Percentiles rank a stretch among this genome's conserved stretches.
These are phyloP conservation scores for Macrosiphum euphorbiae DNA, from an alignment of 2,888 invertebrate genomes.

Conservation along the genomic window DNA sequence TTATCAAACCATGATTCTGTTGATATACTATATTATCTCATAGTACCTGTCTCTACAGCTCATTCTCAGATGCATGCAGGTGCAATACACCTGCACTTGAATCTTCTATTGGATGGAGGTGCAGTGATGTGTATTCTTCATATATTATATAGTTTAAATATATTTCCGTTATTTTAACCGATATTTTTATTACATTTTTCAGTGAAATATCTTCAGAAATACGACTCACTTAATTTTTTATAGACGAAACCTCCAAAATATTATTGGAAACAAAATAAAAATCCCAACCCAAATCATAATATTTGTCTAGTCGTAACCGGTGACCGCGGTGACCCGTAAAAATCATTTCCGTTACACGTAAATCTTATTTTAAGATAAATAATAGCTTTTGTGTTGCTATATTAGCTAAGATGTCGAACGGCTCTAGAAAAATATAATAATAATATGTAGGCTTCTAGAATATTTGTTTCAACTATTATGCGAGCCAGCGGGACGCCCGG, in stretches of 20 bases:
- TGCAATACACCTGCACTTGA: neutral
- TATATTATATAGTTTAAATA: neutral
- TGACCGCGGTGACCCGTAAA: neutral
- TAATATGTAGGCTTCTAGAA: neutral
- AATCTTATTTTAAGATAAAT: neutral
- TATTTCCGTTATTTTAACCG: neutral
- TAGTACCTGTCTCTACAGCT: neutral
- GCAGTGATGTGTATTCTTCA: neutral
- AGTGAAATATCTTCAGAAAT: neutral
- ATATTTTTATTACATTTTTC: neutral
- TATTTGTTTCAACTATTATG: neutral
- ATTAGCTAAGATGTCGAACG: neutral
- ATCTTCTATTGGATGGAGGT: neutral
- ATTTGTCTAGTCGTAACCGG: neutral
- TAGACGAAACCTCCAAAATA: neutral
- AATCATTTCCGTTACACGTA: neutral
- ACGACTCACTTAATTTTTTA: neutral
- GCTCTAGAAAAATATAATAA: neutral
- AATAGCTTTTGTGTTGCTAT: neutral
- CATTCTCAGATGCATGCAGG: neutral
- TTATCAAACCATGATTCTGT: too few species aligned
- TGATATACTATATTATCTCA: neutral
- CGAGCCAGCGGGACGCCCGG: neutral
- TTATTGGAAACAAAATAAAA: neutral
- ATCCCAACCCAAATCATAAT: neutral